Conservation (phyloP, 1,140 invertebrate genomes). For the Popillia japonica region DNA sequence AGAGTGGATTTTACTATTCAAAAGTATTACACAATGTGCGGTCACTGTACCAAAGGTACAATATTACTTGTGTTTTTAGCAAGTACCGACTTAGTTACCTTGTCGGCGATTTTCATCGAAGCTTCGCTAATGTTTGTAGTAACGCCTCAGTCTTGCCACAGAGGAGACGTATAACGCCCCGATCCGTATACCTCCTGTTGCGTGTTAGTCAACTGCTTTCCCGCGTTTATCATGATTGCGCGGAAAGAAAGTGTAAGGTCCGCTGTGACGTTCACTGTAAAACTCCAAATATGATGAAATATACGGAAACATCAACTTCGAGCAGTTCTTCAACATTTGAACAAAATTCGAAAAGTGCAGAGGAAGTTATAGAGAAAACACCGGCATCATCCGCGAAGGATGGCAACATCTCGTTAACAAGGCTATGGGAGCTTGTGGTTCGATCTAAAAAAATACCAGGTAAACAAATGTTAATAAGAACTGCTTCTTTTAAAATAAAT, state of each 20-base stretch:
- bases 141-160: background rate
- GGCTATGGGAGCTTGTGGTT: constrained; percentile 79
- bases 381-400: constrained; percentile 29
- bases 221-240: background rate
- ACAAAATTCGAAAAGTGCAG: constrained; percentile 8
- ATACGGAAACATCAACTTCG: background rate
- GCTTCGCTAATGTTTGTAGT: background rate
- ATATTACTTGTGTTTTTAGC: background rate
- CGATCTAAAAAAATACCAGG: constrained; percentile 66
- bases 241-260: background rate
- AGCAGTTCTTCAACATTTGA: background rate
- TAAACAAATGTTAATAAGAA: constrained; percentile 33
- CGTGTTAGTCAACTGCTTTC: constrained; percentile 4
- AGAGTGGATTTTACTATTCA: background rate
- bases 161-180: background rate
- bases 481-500: background rate
- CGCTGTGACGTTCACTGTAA: constrained; percentile 6
- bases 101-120: background rate
- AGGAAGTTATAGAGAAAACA: background rate
- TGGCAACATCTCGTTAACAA: constrained; percentile 64
- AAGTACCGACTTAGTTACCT: background rate
- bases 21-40: background rate
- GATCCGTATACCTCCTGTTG: background rate
- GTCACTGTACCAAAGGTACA: background rate
- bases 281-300: background rate